Evolutionary conservation across 1,140 invertebrate species (phyloP), one percentile per base, ranked within the genome.

Genomic region (Diachasmimorpha longicaudata): DNA sequence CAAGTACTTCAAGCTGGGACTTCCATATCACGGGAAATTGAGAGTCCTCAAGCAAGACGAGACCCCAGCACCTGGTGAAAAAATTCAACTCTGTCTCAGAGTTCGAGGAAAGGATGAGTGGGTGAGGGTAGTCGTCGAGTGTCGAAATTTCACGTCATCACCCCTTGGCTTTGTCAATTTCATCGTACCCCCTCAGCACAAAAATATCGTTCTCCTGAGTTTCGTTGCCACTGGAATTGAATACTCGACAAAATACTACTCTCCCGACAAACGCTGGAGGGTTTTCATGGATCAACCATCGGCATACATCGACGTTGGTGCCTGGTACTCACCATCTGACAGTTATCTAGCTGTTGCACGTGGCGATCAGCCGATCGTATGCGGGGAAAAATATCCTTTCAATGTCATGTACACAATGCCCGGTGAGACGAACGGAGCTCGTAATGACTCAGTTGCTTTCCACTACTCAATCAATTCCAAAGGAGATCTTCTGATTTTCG

Each of bases 21-120:
- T 94, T 46, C 93, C 93, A 0, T 92, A 93, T 79, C 90, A 91
- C 78, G 90, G 92, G 76, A 78, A 92, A 92, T 73, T 89, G 2
- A 82, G 85, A 72, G 87, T 89, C 4, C 75, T 87, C 4, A 80
- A 79, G 9, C 86, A 86, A 19, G 87, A 89, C 36, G 83, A 85
- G 14, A 86, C 80, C 0, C 86, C 88, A 0, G 87, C 85, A 0
- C 79, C 84, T 13, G 84, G 84, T 2, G 87, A 89, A 69, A 85
- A 85, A 42, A 87, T 89, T 68, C 87, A 89, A 42, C 72, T 89
- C 14, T 89, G 87, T 36, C 71, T 90, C 14, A 82, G 85, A 44
- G 85, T 87, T 2, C 82, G 83, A 6, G 83, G 83, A 8, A 86
- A 88, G 70, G 85, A 85, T 37, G 85, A 88, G n/a, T 87, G 84